phyloP scores from a whole-genome alignment of 2,888 invertebrate species.

The Cheilosia variabilis region DNA sequence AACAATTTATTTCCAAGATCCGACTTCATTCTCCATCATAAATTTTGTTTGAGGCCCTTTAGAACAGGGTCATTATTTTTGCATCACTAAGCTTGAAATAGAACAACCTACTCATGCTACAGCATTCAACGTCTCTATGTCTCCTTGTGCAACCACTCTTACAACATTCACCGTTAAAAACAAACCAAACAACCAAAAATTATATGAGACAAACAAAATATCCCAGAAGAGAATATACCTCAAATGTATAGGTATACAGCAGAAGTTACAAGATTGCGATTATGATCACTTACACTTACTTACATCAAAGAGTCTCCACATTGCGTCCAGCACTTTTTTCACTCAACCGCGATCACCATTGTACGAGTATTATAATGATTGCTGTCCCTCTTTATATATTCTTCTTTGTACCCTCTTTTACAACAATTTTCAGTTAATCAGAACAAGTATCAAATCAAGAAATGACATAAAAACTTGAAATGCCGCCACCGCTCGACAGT shows the following conservation, averaged over 20 bases:
- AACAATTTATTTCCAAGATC: too few relatives aligned
- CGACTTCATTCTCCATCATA: too few relatives aligned
- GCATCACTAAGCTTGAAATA: too few relatives aligned
- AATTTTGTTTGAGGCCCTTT: too few relatives aligned
- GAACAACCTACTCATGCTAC: too few relatives aligned
- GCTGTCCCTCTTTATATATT: conserved; percentile 6
- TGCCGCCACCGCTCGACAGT: conserved; percentile 23
- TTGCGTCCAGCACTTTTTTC: conserved; percentile 6
- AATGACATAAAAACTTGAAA: conserved; percentile 27
- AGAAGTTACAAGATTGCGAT: conserved; percentile 43
- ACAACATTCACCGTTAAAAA: conserved; percentile 39
- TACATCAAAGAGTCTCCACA: conserved; percentile 3
- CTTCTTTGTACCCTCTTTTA: conserved; percentile 30
- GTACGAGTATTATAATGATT: conserved; percentile 3
- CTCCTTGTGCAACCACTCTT: background rate
- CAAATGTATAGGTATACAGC: background rate
- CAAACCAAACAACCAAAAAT: background rate
- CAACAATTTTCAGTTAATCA: conserved; percentile 54
- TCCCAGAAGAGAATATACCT: background rate
- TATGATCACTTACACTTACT: conserved; percentile 48
- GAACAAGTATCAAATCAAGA: conserved; percentile 55
- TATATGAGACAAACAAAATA: conserved; percentile 24
- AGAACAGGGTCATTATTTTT: too few relatives aligned
- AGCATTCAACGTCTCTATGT: too few relatives aligned
- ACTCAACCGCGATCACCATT: conserved; percentile 11